phyloP scores from a whole-genome alignment of 1,140 invertebrate species.

The Zaprionus camerounensis region DNA sequence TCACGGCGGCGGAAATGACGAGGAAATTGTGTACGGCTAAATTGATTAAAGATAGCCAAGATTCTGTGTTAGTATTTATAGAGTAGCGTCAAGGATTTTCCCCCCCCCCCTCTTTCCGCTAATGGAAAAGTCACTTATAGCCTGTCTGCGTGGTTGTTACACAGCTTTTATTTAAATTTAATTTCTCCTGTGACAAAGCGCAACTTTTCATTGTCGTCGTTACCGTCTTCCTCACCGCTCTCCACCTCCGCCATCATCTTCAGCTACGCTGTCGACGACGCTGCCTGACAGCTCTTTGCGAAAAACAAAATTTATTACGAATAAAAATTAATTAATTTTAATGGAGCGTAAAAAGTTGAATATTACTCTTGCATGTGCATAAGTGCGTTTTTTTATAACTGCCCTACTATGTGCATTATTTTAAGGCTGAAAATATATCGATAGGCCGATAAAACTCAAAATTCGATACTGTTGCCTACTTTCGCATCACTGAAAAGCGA shows the following conservation, averaged over 20 bases:
- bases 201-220: slow-evolving; percentile 38
- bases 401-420: neutral
- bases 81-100: slow-evolving; percentile 7
- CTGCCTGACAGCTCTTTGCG: slow-evolving; percentile 41
- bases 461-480: neutral
- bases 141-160: slow-evolving; percentile 7
- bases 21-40: slow-evolving; percentile 68
- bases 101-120: neutral
- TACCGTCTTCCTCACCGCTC: slow-evolving; percentile 20
- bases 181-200: slow-evolving; percentile 44
- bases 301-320: slow-evolving; percentile 71
- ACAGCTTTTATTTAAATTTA: slow-evolving; percentile 66
- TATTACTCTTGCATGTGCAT: slow-evolving; percentile 27
- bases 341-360: slow-evolving; percentile 70
- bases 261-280: slow-evolving; percentile 26
- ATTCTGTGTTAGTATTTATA: slow-evolving; percentile 38
- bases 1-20: slow-evolving; percentile 62
- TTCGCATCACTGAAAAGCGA: neutral
- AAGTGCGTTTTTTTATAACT: neutral
- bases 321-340: slow-evolving; percentile 81
- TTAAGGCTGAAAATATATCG: neutral
- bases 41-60: slow-evolving; percentile 75
- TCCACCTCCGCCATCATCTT: slow-evolving; percentile 30
- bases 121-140: slow-evolving; percentile 65
- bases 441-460: neutral